These are phyloP conservation scores for Cardiocondyla obscurior DNA, from an alignment of 1,140 invertebrate genomes.

Conservation along the genomic window DNA sequence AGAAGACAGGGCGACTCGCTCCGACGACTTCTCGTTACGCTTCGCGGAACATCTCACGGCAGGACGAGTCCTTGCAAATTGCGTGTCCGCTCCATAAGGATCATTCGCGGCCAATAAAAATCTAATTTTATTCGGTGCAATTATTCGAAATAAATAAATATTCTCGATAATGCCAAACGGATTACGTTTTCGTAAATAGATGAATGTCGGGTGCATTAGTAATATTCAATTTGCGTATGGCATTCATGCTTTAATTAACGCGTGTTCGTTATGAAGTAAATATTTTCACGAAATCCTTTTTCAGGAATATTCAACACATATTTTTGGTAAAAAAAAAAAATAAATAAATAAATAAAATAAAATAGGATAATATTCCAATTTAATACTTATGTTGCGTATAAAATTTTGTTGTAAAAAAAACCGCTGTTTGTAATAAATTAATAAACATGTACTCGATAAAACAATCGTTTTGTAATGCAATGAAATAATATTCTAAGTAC, in stretches of 20 bases:
- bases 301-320: neutral
- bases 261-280: neutral
- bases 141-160: neutral
- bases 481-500: constrained; percentile 1
- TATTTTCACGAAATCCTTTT: neutral
- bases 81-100: constrained; percentile 49
- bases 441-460: neutral
- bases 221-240: constrained; percentile 1
- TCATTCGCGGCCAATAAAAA: constrained; percentile 52
- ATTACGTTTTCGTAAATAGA: neutral
- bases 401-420: neutral
- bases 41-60: constrained; percentile 52
- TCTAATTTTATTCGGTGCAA: neutral
- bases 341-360: no score
- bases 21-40: constrained; percentile 56
- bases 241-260: neutral
- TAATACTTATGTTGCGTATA: neutral
- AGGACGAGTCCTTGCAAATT: constrained; percentile 51
- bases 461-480: neutral
- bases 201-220: neutral
- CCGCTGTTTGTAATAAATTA: neutral
- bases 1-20: constrained; percentile 57
- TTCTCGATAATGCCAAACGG: neutral
- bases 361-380: constrained; percentile 4
- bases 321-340: neutral